Evolutionary conservation across 2,797 vertebrate species (phyloP).

Genomic region (Scyliorhinus canicula): DNA sequence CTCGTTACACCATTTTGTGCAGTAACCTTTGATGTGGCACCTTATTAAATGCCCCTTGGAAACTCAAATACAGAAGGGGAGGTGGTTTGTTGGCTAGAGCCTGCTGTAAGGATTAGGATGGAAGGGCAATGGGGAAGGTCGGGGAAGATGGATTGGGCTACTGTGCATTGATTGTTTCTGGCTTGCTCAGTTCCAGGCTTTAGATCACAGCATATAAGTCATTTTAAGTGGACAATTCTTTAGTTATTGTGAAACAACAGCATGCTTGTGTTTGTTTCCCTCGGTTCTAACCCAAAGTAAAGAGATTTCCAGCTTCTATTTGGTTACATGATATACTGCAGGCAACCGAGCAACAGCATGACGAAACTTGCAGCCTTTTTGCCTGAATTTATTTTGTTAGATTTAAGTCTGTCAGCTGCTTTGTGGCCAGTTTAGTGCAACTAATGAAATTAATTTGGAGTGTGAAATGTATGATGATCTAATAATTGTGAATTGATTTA

Average conservation of each 20-base stretch:
- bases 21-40: too few species aligned
- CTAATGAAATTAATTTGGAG: not conserved
- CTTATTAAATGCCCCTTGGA: too few species aligned
- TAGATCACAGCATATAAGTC: too few species aligned
- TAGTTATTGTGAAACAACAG: not conserved
- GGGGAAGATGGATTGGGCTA: not conserved
- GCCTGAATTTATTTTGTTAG: not conserved
- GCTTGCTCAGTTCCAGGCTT: not conserved
- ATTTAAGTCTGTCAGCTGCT: not conserved
- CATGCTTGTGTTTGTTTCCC: not conserved
- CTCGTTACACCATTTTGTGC: too few species aligned
- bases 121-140: not conserved
- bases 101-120: not conserved
- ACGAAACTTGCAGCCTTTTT: constrained; percentile 23
- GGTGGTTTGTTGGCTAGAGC: not conserved
- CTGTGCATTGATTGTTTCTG: not conserved
- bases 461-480: not conserved
- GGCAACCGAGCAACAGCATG: constrained; percentile 34
- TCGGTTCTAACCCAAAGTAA: not conserved
- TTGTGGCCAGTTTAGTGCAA: not conserved
- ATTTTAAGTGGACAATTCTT: not conserved
- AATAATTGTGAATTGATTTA: constrained; percentile 15
- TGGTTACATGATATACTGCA: not conserved
- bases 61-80: not conserved
- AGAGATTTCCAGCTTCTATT: constrained; percentile 6